Evolutionary conservation across 1,140 invertebrate species (phyloP), one percentile per base, ranked within the genome.

Genomic region (Drosophila rufa): DNA sequence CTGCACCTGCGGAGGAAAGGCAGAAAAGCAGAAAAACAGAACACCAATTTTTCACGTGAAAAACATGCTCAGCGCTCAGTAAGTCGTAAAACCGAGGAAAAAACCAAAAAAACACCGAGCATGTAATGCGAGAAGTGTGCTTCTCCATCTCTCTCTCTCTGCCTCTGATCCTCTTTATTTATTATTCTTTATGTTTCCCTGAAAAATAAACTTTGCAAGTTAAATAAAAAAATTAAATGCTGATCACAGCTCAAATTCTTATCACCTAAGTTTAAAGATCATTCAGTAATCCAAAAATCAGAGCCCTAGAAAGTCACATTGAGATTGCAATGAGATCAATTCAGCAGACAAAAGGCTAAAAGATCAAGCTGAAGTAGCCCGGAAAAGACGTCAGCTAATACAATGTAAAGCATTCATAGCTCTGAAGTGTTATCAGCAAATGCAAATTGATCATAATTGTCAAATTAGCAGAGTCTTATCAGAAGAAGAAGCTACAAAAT

Each of bases 1-100:
- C 68, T 87, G 84, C 83, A 87, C 83, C 83, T 87, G 83, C 77
- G 60, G 42, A 64, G 59, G 57, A 27, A 75, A 36, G 3, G 33
- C 33, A 58, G 30, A 12, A 75, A 36, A 11, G 33, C 33, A 58
- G 30, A 8, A 25, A 57, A 45, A 46, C 8, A 51, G 62, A 66
- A 48, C 61, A 56, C 38, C 19, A 56, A 56, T 22, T 40, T 71
- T 73, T 48, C 69, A 59, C 25, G 45, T 59, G 51, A 73, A 73
- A 73, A 73, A 43, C 38, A 42, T 45, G 38, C 38, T 50, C 38
- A 69, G 19, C 19, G 19, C 19, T 22, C 19, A 22, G 38, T 15
- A 48, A 47, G 33, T 25, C 25, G 36, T 40, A 69, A 67, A 66
- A 64, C 27, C 14, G 22, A 17, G 36, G 14, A 17, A 55, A 22